Base-by-base conservation (phyloP, 2,888 invertebrate species). In the Strigamia maritima region DNA sequence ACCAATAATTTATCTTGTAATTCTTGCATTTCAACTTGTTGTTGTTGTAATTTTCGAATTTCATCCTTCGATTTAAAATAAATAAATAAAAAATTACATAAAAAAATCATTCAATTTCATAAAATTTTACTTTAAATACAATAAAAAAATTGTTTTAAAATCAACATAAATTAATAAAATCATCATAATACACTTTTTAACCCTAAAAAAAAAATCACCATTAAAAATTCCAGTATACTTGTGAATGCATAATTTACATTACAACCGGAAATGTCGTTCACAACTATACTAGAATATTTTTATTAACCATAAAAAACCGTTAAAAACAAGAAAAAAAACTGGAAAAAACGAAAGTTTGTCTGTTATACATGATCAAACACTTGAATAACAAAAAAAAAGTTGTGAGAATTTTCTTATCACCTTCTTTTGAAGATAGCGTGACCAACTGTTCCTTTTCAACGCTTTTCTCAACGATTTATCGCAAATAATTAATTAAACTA, bases 11-110 rank as follows among this genome's bases (percentile, higher is more conserved):
- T 28, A 12, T 76, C 76, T 14, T 76, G 76, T n/a, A 76, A 38
- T 31, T 76, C 76, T 12, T 76, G 76, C 38, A 76, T 16, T 26
- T 76, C 76, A 6, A 35, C 35, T 6, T 76, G 38, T 38, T 38
- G 28, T 38, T 76, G 35, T 12, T 76, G 28, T 3, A 76, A 31
- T 16, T 16, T 76, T 19, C 24, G 16, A 24, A 76, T 31, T 31
- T 76, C 76, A n/a, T 24, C 38, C 76, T 35, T 31, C 16, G 19
- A 74, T 74, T 70, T 7, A 74, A 74, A 26, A 4, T 22, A 3
- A 74, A 74, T 19, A 12, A 74, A 70, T 12, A 16, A 74, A 74
- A 74, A 74, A 74, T 16, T 24, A 74, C 2, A 22, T 24, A 70
- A 16, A 70, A n/a, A n/a, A n/a, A n/a, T n/a, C n/a, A 31, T 4